Evolutionary conservation across 2,888 invertebrate species (phyloP), one percentile per base, ranked within the genome.

Genomic region (Papilio gigon): DNA sequence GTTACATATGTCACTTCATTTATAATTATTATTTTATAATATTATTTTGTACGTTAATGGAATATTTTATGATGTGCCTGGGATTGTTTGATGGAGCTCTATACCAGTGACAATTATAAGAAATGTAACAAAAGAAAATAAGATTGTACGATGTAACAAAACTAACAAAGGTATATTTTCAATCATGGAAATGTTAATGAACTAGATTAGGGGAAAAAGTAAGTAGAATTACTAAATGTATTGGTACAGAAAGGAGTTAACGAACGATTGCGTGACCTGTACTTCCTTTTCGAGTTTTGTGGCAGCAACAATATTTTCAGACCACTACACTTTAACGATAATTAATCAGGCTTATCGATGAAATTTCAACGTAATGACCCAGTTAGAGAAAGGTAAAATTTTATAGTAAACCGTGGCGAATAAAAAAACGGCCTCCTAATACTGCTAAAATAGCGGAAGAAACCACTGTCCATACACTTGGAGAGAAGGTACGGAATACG

Each of bases 221-320:
- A 25, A 20, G 20, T 27, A 37, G 20, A 37, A n/a, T 58, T 25
- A 12, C 22, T 25, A 27, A 35, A 25, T 37, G n/a, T 20, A 30
- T n/a, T 47, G 22, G 27, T 37, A 20, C 35, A n/a, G 30, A 37
- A 47, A 6, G 37, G 20, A 63, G 20, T 63, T 33, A 64, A 68
- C 6, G 30, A 56, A 63, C 20, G 63, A 40, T 68, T 65, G 68
- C 64, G 64, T 65, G 68, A 60, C 64, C 30, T 35, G 17, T 40
- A 53, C 33, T 68, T 64, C 60, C 63, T 64, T 59, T 58, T 50
- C 50, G 33, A 67, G 35, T 63, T 64, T 47, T 47, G 50, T 37
- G 37, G 40, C 64, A 6, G 35, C 5, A 0, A 40, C 53, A 62
- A 62, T 8, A 67, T 53, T 62, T 67, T 33, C 56, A 20, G 35